Percentiles rank a stretch among this genome's conserved stretches.
phyloP scores from a whole-genome alignment of 1,140 invertebrate genomes.

The Steinernema khuongi region DNA sequence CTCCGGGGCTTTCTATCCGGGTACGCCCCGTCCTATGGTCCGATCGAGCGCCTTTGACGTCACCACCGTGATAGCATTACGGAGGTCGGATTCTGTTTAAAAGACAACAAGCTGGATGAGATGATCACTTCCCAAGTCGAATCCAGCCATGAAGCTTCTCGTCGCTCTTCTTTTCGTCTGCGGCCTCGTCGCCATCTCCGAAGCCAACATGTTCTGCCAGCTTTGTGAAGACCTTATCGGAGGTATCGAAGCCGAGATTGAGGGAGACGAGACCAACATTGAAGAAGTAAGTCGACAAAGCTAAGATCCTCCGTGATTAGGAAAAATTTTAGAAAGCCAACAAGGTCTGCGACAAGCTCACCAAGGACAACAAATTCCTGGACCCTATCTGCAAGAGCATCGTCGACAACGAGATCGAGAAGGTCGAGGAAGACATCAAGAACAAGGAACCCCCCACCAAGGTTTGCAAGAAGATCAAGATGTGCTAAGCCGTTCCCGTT shows the following conservation, averaged over 20 bases:
- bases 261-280: conserved; percentile 11
- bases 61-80: no score
- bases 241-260: background rate
- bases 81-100: no score
- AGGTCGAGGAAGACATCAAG: conserved; percentile 21
- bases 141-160: conserved; percentile 12
- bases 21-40: no score
- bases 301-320: background rate
- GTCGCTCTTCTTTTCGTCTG: background rate
- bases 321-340: background rate
- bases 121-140: no score
- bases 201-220: conserved; percentile 5
- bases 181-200: conserved; percentile 13
- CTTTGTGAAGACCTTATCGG: background rate
- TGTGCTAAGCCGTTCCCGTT: no score
- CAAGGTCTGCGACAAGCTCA: conserved; percentile 17
- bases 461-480: background rate
- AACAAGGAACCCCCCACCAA: conserved; percentile 8
- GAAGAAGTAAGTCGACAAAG: background rate
- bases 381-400: conserved; percentile 1
- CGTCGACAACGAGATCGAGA: conserved; percentile 19
- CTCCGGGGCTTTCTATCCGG: no score
- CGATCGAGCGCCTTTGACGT: no score
- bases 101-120: no score
- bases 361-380: background rate